These are phyloP conservation scores for Climacteris rufus DNA, from an alignment of 2,113 vertebrate genomes.

Conservation along the genomic window DNA sequence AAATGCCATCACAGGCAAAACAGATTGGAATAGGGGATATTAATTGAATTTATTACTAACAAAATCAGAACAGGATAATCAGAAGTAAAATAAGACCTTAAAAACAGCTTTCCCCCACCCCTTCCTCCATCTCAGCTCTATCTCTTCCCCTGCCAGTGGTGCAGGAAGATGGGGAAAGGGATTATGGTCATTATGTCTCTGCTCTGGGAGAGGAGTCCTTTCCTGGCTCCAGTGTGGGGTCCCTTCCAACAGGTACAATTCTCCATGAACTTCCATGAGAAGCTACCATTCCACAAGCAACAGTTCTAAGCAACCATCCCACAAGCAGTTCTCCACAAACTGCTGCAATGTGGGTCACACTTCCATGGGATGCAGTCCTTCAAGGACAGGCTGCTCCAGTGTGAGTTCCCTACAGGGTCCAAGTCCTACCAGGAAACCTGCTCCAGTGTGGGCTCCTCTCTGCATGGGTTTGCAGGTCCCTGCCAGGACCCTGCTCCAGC, in stretches of 20 bases:
- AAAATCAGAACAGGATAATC: not conserved
- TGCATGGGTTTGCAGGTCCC: not conserved
- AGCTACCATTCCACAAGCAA: fast-evolving
- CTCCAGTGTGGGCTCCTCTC: not conserved
- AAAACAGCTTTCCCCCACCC: not conserved
- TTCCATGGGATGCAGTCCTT: not conserved
- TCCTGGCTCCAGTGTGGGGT: not conserved
- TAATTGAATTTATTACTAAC: not conserved
- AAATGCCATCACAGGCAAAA: not conserved
- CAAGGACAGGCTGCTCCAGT: not conserved
- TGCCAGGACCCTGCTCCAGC: not conserved
- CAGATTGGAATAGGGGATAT: not conserved
- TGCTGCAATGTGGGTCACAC: too few species aligned
- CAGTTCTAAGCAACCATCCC: not conserved
- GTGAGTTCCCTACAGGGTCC: fast-evolving
- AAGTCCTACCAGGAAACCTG: not conserved
- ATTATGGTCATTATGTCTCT: not conserved
- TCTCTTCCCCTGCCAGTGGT: fast-evolving
- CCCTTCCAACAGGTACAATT: not conserved
- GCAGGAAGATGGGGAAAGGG: not conserved
- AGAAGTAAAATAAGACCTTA: not conserved
- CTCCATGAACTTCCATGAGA: not conserved
- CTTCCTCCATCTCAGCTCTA: not conserved
- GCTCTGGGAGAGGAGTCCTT: not conserved
- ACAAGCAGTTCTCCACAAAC: not conserved